Conservation (phyloP, 2,888 invertebrate species). For the Rhopalosiphum nymphaeae region DNA sequence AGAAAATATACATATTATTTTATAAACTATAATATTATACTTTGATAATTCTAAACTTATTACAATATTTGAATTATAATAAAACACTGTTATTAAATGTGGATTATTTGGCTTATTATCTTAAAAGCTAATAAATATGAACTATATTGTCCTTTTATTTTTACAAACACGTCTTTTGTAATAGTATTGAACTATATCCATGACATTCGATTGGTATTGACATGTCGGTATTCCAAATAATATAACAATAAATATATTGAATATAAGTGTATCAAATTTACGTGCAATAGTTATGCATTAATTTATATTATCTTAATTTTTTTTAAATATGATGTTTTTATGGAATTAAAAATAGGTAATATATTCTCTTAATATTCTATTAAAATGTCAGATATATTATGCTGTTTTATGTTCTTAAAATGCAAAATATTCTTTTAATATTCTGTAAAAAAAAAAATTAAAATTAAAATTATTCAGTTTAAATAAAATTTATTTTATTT, state of each 20-base stretch:
- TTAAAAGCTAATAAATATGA: not conserved
- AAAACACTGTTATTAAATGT: not conserved
- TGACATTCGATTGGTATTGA: not conserved
- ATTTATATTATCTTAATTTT: too few species aligned
- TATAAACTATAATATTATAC: not conserved
- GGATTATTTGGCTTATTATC: not conserved
- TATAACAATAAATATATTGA: not conserved
- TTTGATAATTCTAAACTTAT: not conserved
- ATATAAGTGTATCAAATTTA: not conserved
- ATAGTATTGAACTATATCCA: not conserved
- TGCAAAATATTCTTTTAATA: too few species aligned
- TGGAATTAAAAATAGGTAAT: too few species aligned
- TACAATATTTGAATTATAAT: not conserved
- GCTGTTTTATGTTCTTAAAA: too few species aligned
- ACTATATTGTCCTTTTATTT: not conserved
- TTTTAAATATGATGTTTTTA: too few species aligned
- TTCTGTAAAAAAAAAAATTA: too few species aligned
- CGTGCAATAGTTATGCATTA: not conserved
- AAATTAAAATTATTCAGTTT: too few species aligned
- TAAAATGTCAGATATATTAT: too few species aligned
- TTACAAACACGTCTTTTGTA: not conserved
- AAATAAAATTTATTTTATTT: too few species aligned
- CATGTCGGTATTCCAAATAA: not conserved
- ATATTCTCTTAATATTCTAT: too few species aligned
- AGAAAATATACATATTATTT: not conserved